A percentile compares a stretch with the other conserved stretches of the same genome.
phyloP scores from a whole-genome alignment of 2,888 invertebrate genomes.

The Meteorus cinctellus region DNA sequence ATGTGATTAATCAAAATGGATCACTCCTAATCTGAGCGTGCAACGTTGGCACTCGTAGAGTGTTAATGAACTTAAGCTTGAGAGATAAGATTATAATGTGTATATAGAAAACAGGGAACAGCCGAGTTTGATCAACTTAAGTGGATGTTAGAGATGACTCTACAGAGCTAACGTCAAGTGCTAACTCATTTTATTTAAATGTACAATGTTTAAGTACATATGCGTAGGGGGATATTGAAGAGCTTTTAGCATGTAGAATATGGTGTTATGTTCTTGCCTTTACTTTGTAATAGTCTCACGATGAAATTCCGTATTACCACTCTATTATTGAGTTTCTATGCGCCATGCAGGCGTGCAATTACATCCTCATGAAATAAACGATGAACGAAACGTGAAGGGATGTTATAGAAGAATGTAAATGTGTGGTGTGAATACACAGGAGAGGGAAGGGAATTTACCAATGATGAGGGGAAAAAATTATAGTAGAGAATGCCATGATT shows the following conservation, averaged over 20 bases:
- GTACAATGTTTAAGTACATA: neutral
- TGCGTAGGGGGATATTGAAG: neutral
- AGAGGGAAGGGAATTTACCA: neutral
- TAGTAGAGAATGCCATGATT: neutral
- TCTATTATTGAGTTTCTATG: slow-evolving; percentile 44
- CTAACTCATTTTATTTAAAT: neutral
- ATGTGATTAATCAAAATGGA: neutral
- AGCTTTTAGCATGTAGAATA: neutral
- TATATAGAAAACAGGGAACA: too few relatives aligned
- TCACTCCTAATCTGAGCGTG: neutral
- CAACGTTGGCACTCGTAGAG: neutral
- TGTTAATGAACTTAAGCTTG: neutral
- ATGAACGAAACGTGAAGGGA: neutral
- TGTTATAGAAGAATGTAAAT: neutral
- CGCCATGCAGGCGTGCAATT: slow-evolving; percentile 41
- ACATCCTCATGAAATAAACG: slow-evolving; percentile 33
- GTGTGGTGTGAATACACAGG: neutral
- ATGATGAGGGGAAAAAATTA: neutral
- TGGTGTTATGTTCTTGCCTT: neutral
- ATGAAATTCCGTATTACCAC: slow-evolving; percentile 47
- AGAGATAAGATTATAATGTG: neutral
- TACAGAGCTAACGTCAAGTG: neutral
- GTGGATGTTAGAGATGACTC: neutral
- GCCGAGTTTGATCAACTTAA: neutral
- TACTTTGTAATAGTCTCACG: slow-evolving; percentile 20